These are phyloP conservation scores for Botia kubotai DNA, from an alignment of 2,797 vertebrate species.

Conservation along the genomic window DNA sequence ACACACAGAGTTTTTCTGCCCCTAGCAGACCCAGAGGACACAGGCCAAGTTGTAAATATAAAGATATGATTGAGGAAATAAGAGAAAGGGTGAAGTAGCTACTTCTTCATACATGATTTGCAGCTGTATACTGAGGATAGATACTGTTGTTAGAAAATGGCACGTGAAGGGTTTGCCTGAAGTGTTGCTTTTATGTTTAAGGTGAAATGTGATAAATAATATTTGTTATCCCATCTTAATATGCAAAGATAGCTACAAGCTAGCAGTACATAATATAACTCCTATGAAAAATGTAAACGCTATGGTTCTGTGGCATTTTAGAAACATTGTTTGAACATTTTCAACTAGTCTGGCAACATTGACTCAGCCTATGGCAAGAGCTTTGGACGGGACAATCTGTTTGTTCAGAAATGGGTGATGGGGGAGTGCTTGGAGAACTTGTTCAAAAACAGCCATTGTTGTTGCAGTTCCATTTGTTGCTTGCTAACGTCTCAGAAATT, in stretches of 20 bases:
- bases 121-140: slow-evolving; percentile 19
- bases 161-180: neutral
- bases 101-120: slow-evolving; percentile 40
- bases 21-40: slow-evolving; percentile 47
- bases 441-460: neutral
- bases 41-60: slow-evolving; percentile 47
- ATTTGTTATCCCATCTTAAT: neutral
- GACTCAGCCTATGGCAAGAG: neutral
- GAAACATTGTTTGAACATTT: neutral
- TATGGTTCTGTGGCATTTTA: too few relatives aligned
- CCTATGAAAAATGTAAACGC: too few relatives aligned
- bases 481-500: neutral
- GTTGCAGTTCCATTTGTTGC: neutral
- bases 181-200: neutral
- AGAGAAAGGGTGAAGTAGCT: slow-evolving; percentile 35
- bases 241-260: too few relatives aligned
- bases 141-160: neutral
- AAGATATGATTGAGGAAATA: slow-evolving; percentile 52
- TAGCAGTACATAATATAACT: too few relatives aligned
- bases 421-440: neutral
- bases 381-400: neutral
- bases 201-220: neutral
- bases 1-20: slow-evolving; percentile 54
- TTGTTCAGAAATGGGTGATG: neutral
- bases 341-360: neutral